Conservation (phyloP, 2,797 vertebrate genomes). For the Sebastolobus alascanus region DNA sequence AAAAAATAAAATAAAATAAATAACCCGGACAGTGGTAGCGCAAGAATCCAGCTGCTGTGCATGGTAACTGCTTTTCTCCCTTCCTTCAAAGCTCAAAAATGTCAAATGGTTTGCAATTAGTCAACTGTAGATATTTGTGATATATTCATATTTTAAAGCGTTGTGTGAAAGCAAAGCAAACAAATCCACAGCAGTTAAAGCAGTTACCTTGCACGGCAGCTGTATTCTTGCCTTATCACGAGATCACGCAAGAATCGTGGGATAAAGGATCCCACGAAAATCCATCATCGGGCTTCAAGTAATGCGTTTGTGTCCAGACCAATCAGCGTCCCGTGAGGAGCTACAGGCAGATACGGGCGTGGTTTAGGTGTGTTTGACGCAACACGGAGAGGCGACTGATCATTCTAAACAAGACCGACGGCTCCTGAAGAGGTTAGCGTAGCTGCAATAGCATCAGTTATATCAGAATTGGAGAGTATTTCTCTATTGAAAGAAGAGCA, state of each 20-base stretch:
- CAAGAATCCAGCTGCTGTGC: too few species aligned
- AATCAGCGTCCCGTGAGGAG: neutral
- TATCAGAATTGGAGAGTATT: neutral
- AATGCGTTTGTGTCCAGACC: neutral
- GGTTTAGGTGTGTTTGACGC: neutral
- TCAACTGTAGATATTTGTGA: conserved; percentile 11
- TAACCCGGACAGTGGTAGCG: too few species aligned
- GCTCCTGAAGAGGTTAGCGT: neutral
- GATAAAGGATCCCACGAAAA: neutral
- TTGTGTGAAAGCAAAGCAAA: conserved; percentile 9
- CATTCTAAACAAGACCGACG: too few species aligned
- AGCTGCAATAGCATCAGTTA: neutral
- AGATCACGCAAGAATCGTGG: neutral
- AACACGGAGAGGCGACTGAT: neutral
- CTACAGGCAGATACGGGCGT: neutral
- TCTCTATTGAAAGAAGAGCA: neutral
- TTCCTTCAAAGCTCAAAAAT: conserved; percentile 42
- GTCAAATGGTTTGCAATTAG: conserved; percentile 32
- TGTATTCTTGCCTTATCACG: neutral
- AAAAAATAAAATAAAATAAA: too few species aligned
- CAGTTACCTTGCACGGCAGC: neutral
- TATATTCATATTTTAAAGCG: neutral
- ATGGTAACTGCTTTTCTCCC: neutral
- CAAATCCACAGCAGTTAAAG: neutral
- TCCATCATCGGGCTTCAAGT: neutral